Percentiles rank a stretch among this genome's conserved stretches.
Conservation (phyloP, 2,888 invertebrate species). For the Syritta pipiens region DNA sequence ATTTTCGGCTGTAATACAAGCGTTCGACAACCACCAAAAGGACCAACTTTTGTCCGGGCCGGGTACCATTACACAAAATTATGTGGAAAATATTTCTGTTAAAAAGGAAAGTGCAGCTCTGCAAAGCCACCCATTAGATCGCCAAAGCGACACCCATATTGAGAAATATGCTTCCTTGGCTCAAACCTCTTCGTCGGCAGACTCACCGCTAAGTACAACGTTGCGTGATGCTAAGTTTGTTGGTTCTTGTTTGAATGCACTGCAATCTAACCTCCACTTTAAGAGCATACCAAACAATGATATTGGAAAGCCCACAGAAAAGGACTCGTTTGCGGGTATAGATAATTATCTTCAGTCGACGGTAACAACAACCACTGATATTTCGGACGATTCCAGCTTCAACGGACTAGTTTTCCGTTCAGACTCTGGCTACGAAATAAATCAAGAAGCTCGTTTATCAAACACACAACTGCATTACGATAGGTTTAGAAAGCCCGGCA, state of each 20-base stretch:
- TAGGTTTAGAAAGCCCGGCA: slow-evolving; percentile 22
- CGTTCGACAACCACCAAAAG: slow-evolving; percentile 54
- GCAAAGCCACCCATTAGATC: neutral
- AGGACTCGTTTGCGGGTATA: slow-evolving; percentile 13
- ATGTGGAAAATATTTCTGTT: slow-evolving; percentile 2
- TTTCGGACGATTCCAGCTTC: slow-evolving; percentile 22
- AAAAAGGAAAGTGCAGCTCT: slow-evolving; percentile 7
- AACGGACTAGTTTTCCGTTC: slow-evolving; percentile 34
- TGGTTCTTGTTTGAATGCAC: neutral
- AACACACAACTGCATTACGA: slow-evolving; percentile 36
- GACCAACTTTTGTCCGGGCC: slow-evolving; percentile 21
- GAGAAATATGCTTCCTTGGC: slow-evolving; percentile 32
- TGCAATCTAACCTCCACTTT: neutral
- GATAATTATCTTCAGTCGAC: slow-evolving; percentile 32
- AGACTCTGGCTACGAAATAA: slow-evolving; percentile 17
- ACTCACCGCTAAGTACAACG: slow-evolving; percentile 9
- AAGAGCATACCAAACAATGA: slow-evolving; percentile 16
- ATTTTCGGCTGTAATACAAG: slow-evolving; percentile 46
- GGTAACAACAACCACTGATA: slow-evolving; percentile 46
- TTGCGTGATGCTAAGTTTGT: slow-evolving; percentile 12
- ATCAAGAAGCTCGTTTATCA: slow-evolving; percentile 10
- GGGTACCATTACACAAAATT: slow-evolving; percentile 1
- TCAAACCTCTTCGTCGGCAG: slow-evolving; percentile 26
- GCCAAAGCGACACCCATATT: neutral
- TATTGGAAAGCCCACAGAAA: slow-evolving; percentile 8